Evolutionary conservation across 2,888 invertebrate genomes (phyloP).

Genomic region (Branchipolynoe longqiensis): DNA sequence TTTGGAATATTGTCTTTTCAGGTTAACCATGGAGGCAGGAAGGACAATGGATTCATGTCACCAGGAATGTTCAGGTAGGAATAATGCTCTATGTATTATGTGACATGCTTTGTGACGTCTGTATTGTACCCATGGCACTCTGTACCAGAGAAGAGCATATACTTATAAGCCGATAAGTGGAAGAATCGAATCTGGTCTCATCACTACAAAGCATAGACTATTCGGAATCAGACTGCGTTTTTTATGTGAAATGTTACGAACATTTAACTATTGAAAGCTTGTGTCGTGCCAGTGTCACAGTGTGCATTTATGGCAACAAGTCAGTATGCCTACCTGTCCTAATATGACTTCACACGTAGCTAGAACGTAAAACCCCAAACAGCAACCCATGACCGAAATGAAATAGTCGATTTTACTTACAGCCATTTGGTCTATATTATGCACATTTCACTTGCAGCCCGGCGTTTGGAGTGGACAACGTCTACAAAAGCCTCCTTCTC

Average conservation of each 20-base stretch:
- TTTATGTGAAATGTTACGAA: too few relatives aligned
- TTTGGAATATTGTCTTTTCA: neutral
- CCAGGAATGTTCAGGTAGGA: neutral
- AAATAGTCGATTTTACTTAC: too few relatives aligned
- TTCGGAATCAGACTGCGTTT: too few relatives aligned
- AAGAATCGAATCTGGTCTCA: too few relatives aligned
- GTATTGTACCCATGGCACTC: neutral
- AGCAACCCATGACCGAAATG: too few relatives aligned
- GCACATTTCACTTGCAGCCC: neutral
- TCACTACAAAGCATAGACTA: too few relatives aligned
- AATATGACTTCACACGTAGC: too few relatives aligned
- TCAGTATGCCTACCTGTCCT: too few relatives aligned
- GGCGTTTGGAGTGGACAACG: neutral
- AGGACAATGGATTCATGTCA: slow-evolving; percentile 1
- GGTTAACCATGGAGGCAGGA: neutral
- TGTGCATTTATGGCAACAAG: too few relatives aligned
- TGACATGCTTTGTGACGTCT: neutral
- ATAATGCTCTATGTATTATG: neutral
- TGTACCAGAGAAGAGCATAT: neutral
- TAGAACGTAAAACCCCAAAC: neutral
- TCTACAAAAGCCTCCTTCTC: slow-evolving; percentile 19
- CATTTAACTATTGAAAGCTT: too few relatives aligned
- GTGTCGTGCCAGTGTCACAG: too few relatives aligned
- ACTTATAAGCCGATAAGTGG: neutral
- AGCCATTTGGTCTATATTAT: too few relatives aligned